Conservation (phyloP, 37 sponge, comb jelly and placozoan species). For the Diacarnus erythraeanus region DNA sequence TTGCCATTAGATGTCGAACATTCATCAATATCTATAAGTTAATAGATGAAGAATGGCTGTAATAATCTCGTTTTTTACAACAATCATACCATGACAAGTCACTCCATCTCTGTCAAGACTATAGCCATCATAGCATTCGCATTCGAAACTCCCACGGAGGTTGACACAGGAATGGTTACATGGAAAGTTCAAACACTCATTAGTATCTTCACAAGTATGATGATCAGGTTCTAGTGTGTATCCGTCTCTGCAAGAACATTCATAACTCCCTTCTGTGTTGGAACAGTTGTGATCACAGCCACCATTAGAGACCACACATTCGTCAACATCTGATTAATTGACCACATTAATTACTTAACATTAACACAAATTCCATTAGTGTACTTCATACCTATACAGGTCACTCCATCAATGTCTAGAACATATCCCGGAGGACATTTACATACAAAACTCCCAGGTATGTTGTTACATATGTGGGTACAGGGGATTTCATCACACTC, state of each 20-base stretch:
- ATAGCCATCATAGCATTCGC: neutral
- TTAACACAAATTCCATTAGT: neutral
- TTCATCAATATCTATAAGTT: slow-evolving; percentile 15
- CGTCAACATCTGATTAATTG: slow-evolving; percentile 12
- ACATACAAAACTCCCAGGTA: slow-evolving; percentile 14
- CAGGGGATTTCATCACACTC: neutral
- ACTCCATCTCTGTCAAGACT: neutral
- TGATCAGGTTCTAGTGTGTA: neutral
- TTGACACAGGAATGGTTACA: slow-evolving; percentile 13
- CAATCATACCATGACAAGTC: neutral
- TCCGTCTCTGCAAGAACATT: slow-evolving; percentile 6
- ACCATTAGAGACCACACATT: neutral
- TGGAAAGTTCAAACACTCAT: slow-evolving; percentile 20
- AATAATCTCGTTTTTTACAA: no score
- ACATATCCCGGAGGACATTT: neutral
- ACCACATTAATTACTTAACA: neutral
- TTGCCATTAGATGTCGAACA: neutral
- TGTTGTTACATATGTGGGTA: slow-evolving; percentile 12
- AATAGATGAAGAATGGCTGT: neutral
- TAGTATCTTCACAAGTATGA: neutral
- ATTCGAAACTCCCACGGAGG: neutral
- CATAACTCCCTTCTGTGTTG: slow-evolving; percentile 1
- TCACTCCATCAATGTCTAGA: neutral
- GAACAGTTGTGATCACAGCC: slow-evolving; percentile 7
- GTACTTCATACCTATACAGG: slow-evolving; percentile 7